Percentiles rank a stretch among this genome's conserved stretches.
Evolutionary conservation across 2,113 vertebrate genomes (phyloP).

Genomic region (Paramormyrops kingsleyae): DNA sequence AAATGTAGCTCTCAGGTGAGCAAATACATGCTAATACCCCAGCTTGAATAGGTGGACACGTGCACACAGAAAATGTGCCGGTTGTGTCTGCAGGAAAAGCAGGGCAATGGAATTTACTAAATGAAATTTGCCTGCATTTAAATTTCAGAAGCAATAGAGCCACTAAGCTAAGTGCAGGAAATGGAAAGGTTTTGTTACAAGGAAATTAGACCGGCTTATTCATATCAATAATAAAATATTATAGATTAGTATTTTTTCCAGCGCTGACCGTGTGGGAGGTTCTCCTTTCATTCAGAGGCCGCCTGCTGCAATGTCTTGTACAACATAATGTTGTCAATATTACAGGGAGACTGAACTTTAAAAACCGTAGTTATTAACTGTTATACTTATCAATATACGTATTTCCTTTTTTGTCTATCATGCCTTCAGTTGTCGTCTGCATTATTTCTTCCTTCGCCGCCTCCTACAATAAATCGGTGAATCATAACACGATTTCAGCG

Average conservation of each 20-base stretch:
- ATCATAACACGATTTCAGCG: not conserved
- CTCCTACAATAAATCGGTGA: not conserved
- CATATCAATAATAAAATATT: not conserved
- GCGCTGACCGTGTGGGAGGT: no score
- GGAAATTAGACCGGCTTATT: constrained; percentile 8
- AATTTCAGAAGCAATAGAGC: not conserved
- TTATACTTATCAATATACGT: not conserved
- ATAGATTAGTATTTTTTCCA: not conserved
- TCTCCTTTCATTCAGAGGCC: not conserved
- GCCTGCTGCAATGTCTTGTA: not conserved
- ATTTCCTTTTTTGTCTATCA: not conserved
- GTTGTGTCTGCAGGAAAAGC: not conserved
- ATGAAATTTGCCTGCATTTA: not conserved
- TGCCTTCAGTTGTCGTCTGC: not conserved
- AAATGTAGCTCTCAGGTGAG: not conserved
- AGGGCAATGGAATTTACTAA: not conserved
- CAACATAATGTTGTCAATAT: not conserved
- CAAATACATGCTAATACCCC: constrained; percentile 3
- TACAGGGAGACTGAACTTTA: not conserved
- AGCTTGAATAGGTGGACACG: not conserved
- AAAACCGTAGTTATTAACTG: not conserved
- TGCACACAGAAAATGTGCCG: not conserved
- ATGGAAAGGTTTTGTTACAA: not conserved
- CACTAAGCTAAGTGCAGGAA: not conserved
- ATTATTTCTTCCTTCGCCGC: not conserved